A percentile compares a stretch with the other conserved stretches of the same genome.
These are phyloP conservation scores for Enteromius anoplus DNA, from an alignment of 2,797 vertebrate genomes.

Conservation along the genomic window DNA sequence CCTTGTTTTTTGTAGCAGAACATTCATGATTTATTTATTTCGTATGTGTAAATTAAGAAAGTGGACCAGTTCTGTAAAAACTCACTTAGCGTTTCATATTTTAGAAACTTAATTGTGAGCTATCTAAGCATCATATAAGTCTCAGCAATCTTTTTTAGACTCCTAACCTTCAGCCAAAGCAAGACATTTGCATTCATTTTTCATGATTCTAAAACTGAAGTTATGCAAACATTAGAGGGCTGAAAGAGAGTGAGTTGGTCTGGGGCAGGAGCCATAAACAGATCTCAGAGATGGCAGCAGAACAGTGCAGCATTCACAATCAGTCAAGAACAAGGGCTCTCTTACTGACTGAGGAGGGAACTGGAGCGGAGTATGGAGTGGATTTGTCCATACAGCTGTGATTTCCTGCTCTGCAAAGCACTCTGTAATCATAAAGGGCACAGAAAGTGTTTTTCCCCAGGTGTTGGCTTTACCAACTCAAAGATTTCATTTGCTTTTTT, in stretches of 20 bases:
- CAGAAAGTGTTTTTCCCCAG: slow-evolving; percentile 26
- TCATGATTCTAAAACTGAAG: background rate
- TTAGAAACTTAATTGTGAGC: background rate
- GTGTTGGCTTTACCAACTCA: slow-evolving; percentile 23
- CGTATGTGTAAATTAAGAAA: background rate
- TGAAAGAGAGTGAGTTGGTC: slow-evolving; percentile 6
- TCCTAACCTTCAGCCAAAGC: background rate
- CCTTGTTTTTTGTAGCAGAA: background rate
- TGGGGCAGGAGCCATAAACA: slow-evolving; percentile 6
- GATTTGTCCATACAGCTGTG: slow-evolving; percentile 43
- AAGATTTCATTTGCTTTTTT: slow-evolving; percentile 9
- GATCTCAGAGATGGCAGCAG: slow-evolving; percentile 23
- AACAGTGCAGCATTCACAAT: slow-evolving; percentile 47
- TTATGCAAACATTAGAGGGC: slow-evolving; percentile 26
- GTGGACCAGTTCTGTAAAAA: background rate
- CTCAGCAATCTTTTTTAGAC: background rate
- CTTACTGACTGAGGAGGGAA: slow-evolving; percentile 21
- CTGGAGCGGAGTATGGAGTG: slow-evolving; percentile 21
- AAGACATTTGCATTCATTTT: background rate
- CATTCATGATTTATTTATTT: background rate
- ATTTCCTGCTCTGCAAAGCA: slow-evolving; percentile 43
- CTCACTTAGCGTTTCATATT: background rate
- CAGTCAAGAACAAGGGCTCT: slow-evolving; percentile 30
- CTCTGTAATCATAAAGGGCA: slow-evolving; percentile 36
- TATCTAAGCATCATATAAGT: background rate